Conservation (phyloP, 2,113 vertebrate species). For the Muscicapa adusta region DNA sequence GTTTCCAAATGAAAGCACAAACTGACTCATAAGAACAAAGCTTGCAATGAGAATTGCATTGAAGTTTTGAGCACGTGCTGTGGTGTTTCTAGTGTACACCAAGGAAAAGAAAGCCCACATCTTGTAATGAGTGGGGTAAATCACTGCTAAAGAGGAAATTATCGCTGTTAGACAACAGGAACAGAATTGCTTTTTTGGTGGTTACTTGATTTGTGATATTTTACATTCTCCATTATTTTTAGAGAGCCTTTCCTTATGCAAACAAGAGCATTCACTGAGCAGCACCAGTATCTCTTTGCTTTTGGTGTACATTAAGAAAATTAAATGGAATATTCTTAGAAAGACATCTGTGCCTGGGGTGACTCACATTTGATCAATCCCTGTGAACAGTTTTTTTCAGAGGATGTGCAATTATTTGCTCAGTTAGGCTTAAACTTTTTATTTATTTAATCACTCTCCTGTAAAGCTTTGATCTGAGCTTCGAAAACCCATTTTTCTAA, state of each 20-base stretch:
- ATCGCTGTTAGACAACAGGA: constrained; percentile 50
- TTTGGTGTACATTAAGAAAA: constrained; percentile 73
- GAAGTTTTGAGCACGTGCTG: neutral
- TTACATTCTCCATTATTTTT: constrained; percentile 11
- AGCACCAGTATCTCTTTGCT: constrained; percentile 48
- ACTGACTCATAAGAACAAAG: neutral
- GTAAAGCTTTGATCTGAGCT: constrained; percentile 78
- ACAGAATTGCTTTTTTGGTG: neutral
- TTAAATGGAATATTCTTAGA: constrained; percentile 76
- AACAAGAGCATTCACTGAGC: constrained; percentile 62
- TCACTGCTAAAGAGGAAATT: neutral
- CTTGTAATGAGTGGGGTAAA: neutral
- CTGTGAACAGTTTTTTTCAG: constrained; percentile 72
- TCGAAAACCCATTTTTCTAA: constrained; percentile 71
- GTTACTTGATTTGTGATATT: neutral
- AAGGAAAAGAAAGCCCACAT: neutral
- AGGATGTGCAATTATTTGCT: constrained; percentile 83
- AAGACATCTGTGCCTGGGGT: constrained; percentile 74
- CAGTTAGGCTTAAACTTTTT: constrained; percentile 78
- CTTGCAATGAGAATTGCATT: neutral
- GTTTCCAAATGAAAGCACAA: neutral
- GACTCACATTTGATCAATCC: constrained; percentile 76
- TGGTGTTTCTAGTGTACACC: neutral
- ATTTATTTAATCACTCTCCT: constrained; percentile 79
- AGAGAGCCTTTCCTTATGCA: constrained; percentile 59